These are phyloP conservation scores for Enteromius afrohamiltoni DNA, from an alignment of 2,797 vertebrate species.

Conservation along the genomic window DNA sequence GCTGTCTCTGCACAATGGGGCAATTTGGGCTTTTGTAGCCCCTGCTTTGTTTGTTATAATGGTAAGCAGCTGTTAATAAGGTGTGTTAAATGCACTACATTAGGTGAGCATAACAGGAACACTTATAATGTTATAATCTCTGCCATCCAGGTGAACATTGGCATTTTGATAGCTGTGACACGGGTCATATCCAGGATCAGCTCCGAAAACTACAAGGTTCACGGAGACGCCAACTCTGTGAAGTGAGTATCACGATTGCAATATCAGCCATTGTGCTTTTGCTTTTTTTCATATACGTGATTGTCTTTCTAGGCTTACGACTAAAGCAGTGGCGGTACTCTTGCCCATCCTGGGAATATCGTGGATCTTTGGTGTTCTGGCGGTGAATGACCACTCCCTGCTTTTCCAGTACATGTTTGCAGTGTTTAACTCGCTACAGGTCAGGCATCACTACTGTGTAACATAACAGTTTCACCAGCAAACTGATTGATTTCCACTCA, in stretches of 20 bases:
- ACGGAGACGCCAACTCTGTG: slow-evolving; percentile 89
- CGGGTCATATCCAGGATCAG: slow-evolving; percentile 96
- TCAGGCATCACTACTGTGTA: slow-evolving; percentile 63
- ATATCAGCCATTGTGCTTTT: neutral
- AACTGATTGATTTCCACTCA: slow-evolving; percentile 19
- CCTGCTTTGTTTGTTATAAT: slow-evolving; percentile 91
- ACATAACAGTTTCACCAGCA: neutral
- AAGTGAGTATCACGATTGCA: slow-evolving; percentile 79
- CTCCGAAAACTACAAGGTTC: slow-evolving; percentile 92
- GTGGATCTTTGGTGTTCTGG: slow-evolving; percentile 95
- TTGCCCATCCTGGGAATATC: slow-evolving; percentile 95
- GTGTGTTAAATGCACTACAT: neutral
- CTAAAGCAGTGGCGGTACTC: slow-evolving; percentile 93
- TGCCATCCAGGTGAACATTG: slow-evolving; percentile 86
- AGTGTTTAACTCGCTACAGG: slow-evolving; percentile 93
- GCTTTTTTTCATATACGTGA: slow-evolving; percentile 4
- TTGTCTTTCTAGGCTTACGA: slow-evolving; percentile 82
- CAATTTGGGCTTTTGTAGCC: slow-evolving; percentile 97
- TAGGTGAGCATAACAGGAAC: neutral
- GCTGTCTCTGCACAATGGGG: slow-evolving; percentile 88
- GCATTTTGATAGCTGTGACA: slow-evolving; percentile 93
- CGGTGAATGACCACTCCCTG: slow-evolving; percentile 85
- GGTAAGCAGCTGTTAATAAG: slow-evolving; percentile 73
- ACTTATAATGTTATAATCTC: neutral
- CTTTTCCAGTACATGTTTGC: slow-evolving; percentile 95